Base-by-base conservation (phyloP, 2,888 invertebrate species). In the Lysandra coridon region DNA sequence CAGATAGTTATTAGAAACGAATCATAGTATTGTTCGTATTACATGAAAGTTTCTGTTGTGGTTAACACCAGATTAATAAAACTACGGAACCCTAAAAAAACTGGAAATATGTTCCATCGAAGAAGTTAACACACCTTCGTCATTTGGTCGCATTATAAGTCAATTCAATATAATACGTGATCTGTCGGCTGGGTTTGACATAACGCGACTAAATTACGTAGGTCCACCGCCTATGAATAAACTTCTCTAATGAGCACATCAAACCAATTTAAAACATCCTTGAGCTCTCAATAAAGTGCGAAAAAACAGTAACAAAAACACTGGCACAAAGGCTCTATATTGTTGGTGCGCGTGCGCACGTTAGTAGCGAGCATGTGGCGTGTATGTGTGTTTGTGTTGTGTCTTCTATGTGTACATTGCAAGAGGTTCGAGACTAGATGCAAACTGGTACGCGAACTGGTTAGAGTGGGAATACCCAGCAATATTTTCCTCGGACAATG, bases 401-500 rank as follows among this genome's bases (percentile, higher is more conserved):
- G 64, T 78, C 62, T 81, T 62, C 64, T 78, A 4, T 79, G 73
- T 82, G 82, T 83, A 23, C 79, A 80, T 83, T 85, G 83, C 37
- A 92, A 88, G 82, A 85, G 84, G 80, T 92, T 88, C 80, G 91
- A 92, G 2, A 91, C 91, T 0, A 85, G 92, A 82, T 93, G 92
- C 80, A 92, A 92, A 79, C 82, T 92, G 23, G 92, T 89, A 2
- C 87, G 92, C 3, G 92, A 92, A 74, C 81, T 92, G 78, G 80
- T 92, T 0, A 88, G 83, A 83, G 86, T 87, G 57, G 91, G 91
- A 76, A 83, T 90, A 37, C 88, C 90, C 0, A 88, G 87, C 81
- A 89, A 92, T 80, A 81, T 88, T 60, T 92, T 91, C 81, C 85
- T 93, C 73, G 93, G 91, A 81, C 91, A 91, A 81, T 93, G 93